Evolutionary conservation across 2,797 vertebrate genomes (phyloP), one percentile per base, ranked within the genome.

Genomic region (Enteromius argenteus): DNA sequence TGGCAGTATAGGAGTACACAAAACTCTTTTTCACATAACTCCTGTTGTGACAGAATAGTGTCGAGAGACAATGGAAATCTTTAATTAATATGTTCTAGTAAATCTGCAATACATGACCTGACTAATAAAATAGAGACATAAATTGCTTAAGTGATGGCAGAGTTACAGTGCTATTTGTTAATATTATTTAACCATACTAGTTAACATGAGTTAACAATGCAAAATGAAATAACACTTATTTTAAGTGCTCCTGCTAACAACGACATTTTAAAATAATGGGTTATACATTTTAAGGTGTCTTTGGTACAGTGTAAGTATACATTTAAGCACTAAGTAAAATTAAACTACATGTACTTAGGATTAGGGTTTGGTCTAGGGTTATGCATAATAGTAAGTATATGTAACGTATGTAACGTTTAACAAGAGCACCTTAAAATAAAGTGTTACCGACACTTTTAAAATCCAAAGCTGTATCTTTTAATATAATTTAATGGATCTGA

Each of bases 31-130:
- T 19, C 39, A 62, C 27, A 7, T 77, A 69, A 32, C 42, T 56
- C 8, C 27, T 72, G 30, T 64, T 71, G 83, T 64, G 67, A 71
- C 83, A 62, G 62, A 77, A 83, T 83, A 68, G 27, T 71, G 64
- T 58, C 39, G 60, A 15, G 37, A 39, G 42, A 49, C 21, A 62
- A 69, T 71, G 27, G 14, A 17, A n/a, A 71, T 21, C 4, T 66
- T 66, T 42, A 66, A 68, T 77, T 58, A 56, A 42, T 27, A 76
- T 15, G 7, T 77, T 39, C 14, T 17, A 23, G 78, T 23, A 58
- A 80, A 67, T 80, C 15, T 13, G 7, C 5, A 23, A 44, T 37
- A 23, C 44, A 46, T 74, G 8, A 67, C 44, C 32, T 66, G 10
- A 49, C 32, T 49, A 79, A 72, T 72, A 39, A 21, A 60, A 80